Evolutionary conservation across 1,140 invertebrate genomes (phyloP), one percentile per base, ranked within the genome.

Genomic region (Pygmarrhopalites habei): DNA sequence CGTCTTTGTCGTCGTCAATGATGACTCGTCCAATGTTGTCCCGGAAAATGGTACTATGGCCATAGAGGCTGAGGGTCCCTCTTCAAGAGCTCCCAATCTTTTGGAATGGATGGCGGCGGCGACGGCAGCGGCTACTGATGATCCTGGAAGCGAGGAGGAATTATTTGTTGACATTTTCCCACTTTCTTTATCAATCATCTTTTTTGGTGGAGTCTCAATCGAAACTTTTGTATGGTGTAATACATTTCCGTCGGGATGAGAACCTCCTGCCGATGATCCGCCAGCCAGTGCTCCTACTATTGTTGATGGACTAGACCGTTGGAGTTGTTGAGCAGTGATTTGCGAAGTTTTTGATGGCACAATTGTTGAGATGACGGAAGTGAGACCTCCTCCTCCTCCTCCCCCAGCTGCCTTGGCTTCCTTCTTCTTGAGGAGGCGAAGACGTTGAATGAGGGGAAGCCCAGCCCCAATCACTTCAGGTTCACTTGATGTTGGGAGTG

Each of bases 371-470:
- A 41, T 10, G 10, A 41, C 39, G 39, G n/a, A n/a, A 12, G 39
- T n/a, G 10, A 12, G 39, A 12, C 39, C n/a, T 41, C n/a, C 39
- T 10, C 10, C n/a, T n/a, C n/a, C n/a, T n/a, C n/a, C n/a, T n/a
- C n/a, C n/a, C 26, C 29, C 23, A 17, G 25, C 29, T 28, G 14
- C 10, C 29, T 32, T 55, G 65, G 89, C 88, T 72, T 86, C 86
- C 75, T 88, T 90, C 14, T 86, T 84, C 75, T 89, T 90, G 10
- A 92, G 77, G 55, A 90, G 76, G 32, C 89, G 77, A 23, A 92
- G 78, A 64, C 89, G 78, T 73, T 92, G 88, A 2, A 92, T 77
- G 7, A 92, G 78, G 1, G 88, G 88, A 47, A 91, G 75, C 0
- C 89, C 89, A 46, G 83, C 83, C 15, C 85, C 86, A 19, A 87